A percentile compares a stretch with the other conserved stretches of the same genome.
Evolutionary conservation across 1,140 invertebrate species (phyloP).

Genomic region (Sycophaga agraensis): DNA sequence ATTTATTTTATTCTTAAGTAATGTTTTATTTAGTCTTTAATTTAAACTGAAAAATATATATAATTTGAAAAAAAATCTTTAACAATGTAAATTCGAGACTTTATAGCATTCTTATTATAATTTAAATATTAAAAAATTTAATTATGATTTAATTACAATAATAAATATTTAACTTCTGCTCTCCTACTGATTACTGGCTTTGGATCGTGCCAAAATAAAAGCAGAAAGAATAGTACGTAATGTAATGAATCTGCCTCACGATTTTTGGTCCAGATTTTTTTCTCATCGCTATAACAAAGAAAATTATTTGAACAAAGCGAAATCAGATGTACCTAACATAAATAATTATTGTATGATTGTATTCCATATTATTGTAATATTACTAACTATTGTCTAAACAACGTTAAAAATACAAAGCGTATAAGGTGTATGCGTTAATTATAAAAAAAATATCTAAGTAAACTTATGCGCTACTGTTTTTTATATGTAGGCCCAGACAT

Average conservation of each 20-base stretch:
- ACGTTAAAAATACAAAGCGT: conserved; percentile 17
- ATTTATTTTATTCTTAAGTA: neutral
- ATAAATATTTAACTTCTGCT: neutral
- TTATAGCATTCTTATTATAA: neutral
- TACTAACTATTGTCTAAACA: conserved; percentile 11
- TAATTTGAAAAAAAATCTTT: neutral
- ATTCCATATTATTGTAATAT: conserved; percentile 18
- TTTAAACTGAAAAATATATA: no score
- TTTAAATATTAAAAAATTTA: neutral
- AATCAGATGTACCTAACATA: conserved; percentile 33
- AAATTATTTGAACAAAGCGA: conserved; percentile 31
- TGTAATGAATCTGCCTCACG: no score
- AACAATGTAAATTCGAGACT: no score
- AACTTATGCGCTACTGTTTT: conserved; percentile 11
- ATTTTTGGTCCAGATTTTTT: no score
- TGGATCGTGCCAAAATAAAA: conserved; percentile 45
- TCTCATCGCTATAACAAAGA: conserved; percentile 36
- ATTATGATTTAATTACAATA: neutral
- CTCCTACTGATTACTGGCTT: conserved; percentile 33
- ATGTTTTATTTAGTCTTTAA: no score
- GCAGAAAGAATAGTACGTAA: neutral
- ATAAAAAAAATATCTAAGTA: conserved; percentile 10
- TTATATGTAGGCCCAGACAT: conserved; percentile 38
- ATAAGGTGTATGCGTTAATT: conserved; percentile 12
- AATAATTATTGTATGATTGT: conserved; percentile 25